phyloP scores from a whole-genome alignment of 2,113 vertebrate genomes.

The Tachycineta bicolor region DNA sequence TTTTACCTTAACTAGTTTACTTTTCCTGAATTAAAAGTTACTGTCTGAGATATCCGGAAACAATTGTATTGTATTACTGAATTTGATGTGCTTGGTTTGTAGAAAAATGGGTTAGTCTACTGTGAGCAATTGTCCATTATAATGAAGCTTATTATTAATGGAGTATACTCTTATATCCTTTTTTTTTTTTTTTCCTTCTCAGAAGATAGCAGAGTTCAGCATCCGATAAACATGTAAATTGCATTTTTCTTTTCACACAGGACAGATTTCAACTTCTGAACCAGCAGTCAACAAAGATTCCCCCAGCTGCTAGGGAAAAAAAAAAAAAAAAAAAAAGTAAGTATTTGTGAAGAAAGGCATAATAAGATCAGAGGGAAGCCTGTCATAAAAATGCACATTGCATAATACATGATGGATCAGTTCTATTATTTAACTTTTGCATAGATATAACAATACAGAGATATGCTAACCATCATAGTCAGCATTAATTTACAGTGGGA shows the following conservation, averaged over 20 bases:
- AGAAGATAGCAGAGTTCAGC: not conserved
- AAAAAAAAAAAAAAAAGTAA: not conserved
- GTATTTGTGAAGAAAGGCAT: conserved; percentile 70
- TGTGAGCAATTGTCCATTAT: not conserved
- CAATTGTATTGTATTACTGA: not conserved
- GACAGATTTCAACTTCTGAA: conserved; percentile 58
- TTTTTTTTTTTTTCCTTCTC: not conserved
- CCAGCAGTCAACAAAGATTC: conserved; percentile 57
- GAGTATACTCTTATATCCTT: not conserved
- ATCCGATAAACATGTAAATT: conserved; percentile 13
- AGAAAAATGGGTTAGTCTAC: not conserved
- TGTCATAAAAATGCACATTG: conserved; percentile 75
- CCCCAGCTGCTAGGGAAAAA: conserved; percentile 16
- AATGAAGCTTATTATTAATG: conserved; percentile 21
- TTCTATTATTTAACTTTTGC: conserved; percentile 83
- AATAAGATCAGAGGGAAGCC: conserved; percentile 55
- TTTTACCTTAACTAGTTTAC: not conserved
- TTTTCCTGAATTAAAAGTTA: not conserved
- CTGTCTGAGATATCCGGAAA: not conserved
- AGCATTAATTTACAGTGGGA: conserved; percentile 99
- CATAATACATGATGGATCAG: conserved; percentile 77
- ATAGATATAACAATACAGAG: conserved; percentile 81
- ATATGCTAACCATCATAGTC: conserved; percentile 87
- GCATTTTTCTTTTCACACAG: conserved; percentile 45
- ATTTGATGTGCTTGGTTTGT: not conserved